Base-by-base conservation (phyloP, 92 coral and sea anemone species). In the Palythoa grandis region DNA sequence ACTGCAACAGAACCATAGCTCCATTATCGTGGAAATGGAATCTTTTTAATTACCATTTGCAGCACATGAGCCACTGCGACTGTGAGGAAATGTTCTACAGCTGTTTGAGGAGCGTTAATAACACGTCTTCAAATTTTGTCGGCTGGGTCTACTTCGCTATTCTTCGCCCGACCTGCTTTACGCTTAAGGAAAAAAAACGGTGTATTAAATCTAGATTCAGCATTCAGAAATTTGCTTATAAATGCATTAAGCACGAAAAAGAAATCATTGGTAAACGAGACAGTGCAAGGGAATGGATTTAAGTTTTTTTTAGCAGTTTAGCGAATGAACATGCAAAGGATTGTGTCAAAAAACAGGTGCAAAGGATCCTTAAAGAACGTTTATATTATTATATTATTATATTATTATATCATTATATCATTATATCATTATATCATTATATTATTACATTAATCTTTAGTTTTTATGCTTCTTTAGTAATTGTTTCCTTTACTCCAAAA, bases 111-210 rank as follows among this genome's bases (percentile, higher is more conserved):
- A 20, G 19, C 3, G 78, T 70, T 54, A 19, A 48, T 66, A 69
- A 43, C 2, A 56, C 8, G 3, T 66, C 69, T n/a, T 83, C 86
- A 16, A 52, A 53, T 7, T 70, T 24, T 38, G 79, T 73, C 0
- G 87, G 87, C 4, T 39, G 56, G 79, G 9, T 83, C 3, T 73
- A 83, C 52, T 83, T 83, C 50, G 25, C 10, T 13, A 13, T 83
- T 16, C 79, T 83, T 7, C 79, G 87, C 11, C 87, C 87, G 20
- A 17, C 14, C 43, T 83, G 87, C 77, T 83, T 83, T 19, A 54
- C 56, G 17, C 56, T 83, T 7, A 39, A 47, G 19, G 40, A 71
- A 48, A 52, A 35, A 70, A 83, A 17, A 29, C 15, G 10, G 11
- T 83, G 87, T 19, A 40, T 15, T 19, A 47, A 66, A 68, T 3